Conservation (phyloP, 2,113 vertebrate species). For the Turdus rufiventris region DNA sequence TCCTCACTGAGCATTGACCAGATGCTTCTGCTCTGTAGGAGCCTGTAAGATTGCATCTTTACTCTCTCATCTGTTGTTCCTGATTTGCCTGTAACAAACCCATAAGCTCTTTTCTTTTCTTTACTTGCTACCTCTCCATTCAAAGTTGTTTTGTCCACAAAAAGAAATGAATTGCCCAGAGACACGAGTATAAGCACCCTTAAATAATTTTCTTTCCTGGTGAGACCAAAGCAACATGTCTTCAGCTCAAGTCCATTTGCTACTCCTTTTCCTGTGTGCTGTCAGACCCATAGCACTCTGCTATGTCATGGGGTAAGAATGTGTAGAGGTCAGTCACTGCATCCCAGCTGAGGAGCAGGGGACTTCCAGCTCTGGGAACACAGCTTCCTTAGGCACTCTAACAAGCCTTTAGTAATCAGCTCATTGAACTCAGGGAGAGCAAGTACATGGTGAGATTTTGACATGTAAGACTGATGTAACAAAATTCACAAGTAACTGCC, state of each 20-base stretch:
- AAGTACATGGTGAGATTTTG: background rate
- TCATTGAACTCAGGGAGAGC: background rate
- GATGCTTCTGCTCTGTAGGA: background rate
- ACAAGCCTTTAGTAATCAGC: background rate
- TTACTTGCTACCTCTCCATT: background rate
- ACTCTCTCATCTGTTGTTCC: background rate
- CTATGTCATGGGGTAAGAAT: background rate
- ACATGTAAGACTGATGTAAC: background rate
- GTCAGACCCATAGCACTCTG: background rate
- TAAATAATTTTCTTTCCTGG: background rate
- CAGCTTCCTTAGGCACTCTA: background rate
- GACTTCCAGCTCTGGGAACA: slow-evolving; percentile 33
- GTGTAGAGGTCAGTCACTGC: background rate
- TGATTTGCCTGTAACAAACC: background rate
- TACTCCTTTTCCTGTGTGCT: background rate
- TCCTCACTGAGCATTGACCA: background rate
- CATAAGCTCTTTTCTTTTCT: background rate
- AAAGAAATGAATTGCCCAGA: background rate
- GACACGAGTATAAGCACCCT: background rate
- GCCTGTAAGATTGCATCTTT: background rate
- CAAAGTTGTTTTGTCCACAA: background rate
- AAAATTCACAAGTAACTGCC: background rate
- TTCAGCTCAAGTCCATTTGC: background rate
- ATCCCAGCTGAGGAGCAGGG: background rate
- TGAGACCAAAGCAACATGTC: background rate